phyloP scores from a whole-genome alignment of 2,888 invertebrate species.

The Dinocampus coccinellae region DNA sequence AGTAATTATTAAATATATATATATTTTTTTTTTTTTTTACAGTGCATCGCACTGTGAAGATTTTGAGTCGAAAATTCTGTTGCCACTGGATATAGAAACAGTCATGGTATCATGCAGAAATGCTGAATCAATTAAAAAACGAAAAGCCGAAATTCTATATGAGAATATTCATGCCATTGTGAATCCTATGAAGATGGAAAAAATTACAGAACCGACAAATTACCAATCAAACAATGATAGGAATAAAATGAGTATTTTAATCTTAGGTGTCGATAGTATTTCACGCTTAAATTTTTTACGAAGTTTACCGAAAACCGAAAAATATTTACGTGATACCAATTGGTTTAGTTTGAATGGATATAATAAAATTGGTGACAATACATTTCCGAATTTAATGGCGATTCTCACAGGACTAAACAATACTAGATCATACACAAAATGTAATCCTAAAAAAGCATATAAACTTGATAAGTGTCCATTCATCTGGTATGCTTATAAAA shows the following conservation, averaged over 20 bases:
- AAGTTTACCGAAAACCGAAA: slow-evolving; percentile 80
- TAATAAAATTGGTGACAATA: slow-evolving; percentile 87
- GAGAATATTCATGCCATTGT: slow-evolving; percentile 74
- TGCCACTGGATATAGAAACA: slow-evolving; percentile 68
- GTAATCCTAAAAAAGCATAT: slow-evolving; percentile 69
- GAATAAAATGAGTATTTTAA: slow-evolving; percentile 76
- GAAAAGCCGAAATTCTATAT: slow-evolving; percentile 63
- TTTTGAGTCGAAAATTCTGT: slow-evolving; percentile 66
- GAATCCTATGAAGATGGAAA: slow-evolving; percentile 69
- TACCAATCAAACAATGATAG: slow-evolving; percentile 11
- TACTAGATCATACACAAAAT: slow-evolving; percentile 70
- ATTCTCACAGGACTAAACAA: slow-evolving; percentile 79
- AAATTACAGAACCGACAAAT: background rate
- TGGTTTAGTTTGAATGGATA: slow-evolving; percentile 84
- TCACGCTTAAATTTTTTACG: slow-evolving; percentile 83
- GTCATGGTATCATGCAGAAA: slow-evolving; percentile 71
- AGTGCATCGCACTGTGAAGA: slow-evolving; percentile 70
- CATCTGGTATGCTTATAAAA: slow-evolving; percentile 82
- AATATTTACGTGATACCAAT: slow-evolving; percentile 76
- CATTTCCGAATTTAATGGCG: slow-evolving; percentile 91
- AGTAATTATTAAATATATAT: background rate
- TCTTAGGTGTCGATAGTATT: slow-evolving; percentile 89
- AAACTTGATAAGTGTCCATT: slow-evolving; percentile 80
- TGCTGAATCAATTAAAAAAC: slow-evolving; percentile 43
- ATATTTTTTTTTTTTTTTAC: background rate